phyloP scores from a whole-genome alignment of 1,140 invertebrate genomes.

The Probaryconus sp. region DNA sequence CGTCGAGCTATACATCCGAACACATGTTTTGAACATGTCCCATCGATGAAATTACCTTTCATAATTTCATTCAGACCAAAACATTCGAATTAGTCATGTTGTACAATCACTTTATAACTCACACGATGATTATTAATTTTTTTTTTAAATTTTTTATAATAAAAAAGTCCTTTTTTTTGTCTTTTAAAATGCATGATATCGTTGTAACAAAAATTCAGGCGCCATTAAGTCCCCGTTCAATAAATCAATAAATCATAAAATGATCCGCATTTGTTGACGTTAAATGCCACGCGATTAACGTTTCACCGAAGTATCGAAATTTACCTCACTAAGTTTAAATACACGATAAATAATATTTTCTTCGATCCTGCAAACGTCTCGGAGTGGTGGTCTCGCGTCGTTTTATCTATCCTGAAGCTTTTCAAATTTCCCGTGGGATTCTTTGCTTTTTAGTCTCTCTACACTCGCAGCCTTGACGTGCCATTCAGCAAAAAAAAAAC shows the following conservation, averaged over 20 bases:
- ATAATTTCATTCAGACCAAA: slow-evolving; percentile 45
- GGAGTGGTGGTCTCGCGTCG: slow-evolving; percentile 22
- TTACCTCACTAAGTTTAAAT: slow-evolving; percentile 36
- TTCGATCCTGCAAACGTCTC: slow-evolving; percentile 29
- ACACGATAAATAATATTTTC: slow-evolving; percentile 53
- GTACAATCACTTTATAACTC: slow-evolving; percentile 28
- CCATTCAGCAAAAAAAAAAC: slow-evolving; percentile 59
- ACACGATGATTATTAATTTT: not conserved
- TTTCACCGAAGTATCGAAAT: slow-evolving; percentile 12
- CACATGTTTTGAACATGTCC: slow-evolving; percentile 58
- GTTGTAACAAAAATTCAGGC: no score
- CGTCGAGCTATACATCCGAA: slow-evolving; percentile 43
- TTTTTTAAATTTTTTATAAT: not conserved
- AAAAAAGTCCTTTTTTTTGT: not conserved
- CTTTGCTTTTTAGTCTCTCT: slow-evolving; percentile 55
- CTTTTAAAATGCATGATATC: no score
- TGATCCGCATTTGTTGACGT: no score
- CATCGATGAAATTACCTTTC: slow-evolving; percentile 58
- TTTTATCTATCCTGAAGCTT: slow-evolving; percentile 59
- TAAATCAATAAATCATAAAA: no score
- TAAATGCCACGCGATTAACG: no score
- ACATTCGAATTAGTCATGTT: slow-evolving; percentile 56
- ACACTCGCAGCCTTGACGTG: slow-evolving; percentile 49
- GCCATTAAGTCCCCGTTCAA: no score
- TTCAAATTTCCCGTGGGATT: slow-evolving; percentile 59